Conservation (phyloP, 92 coral and sea anemone species). For the Zoanthus solanderi region DNA sequence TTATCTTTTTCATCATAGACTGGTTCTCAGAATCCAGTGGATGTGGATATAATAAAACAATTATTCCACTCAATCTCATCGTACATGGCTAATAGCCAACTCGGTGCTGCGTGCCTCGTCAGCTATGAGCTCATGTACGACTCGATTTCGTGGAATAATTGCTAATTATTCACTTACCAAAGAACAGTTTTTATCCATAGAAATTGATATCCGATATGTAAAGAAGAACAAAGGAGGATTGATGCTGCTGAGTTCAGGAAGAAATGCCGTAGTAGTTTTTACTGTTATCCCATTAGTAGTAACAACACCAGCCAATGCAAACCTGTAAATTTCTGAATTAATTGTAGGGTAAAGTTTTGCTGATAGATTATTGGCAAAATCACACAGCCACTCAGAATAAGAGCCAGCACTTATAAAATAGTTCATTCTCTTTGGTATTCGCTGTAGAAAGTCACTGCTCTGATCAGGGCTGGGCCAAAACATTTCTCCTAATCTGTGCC, state of each 20-base stretch:
- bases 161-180: constrained; percentile 66
- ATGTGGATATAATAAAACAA: too few species aligned
- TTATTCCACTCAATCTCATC: too few species aligned
- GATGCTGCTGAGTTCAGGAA: constrained; percentile 92
- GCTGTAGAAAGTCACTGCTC: constrained; percentile 58
- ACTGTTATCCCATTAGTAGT: constrained; percentile 83
- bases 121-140: too few species aligned
- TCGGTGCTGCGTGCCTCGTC: too few species aligned
- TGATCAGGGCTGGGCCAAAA: constrained; percentile 96
- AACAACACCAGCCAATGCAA: constrained; percentile 69
- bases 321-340: constrained; percentile 86
- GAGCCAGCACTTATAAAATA: constrained; percentile 80
- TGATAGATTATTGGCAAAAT: constrained; percentile 79
- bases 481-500: constrained; percentile 85
- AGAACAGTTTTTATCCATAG: constrained; percentile 80
- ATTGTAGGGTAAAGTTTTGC: constrained; percentile 81
- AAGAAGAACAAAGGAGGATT: constrained; percentile 96
- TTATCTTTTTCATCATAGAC: too few species aligned
- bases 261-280: constrained; percentile 88
- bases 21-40: too few species aligned
- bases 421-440: constrained; percentile 74
- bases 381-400: constrained; percentile 84
- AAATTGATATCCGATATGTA: constrained; percentile 94
- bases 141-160: too few species aligned
- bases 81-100: too few species aligned